Percentiles rank a stretch among this genome's conserved stretches.
Evolutionary conservation across 92 coral and sea anemone genomes (phyloP).

Genomic region (Palythoa caribaeorum): DNA sequence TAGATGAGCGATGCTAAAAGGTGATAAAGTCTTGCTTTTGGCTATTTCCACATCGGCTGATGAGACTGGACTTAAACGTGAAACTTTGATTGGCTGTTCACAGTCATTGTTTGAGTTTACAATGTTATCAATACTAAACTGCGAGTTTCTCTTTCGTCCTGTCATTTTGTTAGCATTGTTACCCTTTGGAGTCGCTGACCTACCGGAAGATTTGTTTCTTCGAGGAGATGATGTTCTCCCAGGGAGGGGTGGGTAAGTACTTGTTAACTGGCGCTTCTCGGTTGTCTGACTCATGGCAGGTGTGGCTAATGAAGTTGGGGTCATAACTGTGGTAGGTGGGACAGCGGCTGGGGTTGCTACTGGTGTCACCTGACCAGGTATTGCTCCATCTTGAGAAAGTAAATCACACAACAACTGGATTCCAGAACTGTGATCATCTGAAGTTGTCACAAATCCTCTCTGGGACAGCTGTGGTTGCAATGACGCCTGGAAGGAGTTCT

Average conservation of each 20-base stretch:
- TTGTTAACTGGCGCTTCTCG: conserved; percentile 44
- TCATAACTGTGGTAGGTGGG: conserved; percentile 41
- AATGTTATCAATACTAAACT: conserved; percentile 83
- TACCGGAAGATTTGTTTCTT: conserved; percentile 12
- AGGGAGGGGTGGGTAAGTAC: conserved; percentile 47
- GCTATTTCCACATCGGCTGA: neutral
- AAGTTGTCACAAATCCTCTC: conserved; percentile 23
- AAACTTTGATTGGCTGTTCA: conserved; percentile 18
- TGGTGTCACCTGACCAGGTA: conserved; percentile 63
- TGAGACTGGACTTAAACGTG: conserved; percentile 5
- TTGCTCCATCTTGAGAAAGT: conserved; percentile 75
- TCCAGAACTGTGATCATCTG: conserved; percentile 77
- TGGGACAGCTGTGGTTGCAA: conserved; percentile 4
- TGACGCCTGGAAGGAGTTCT: conserved; percentile 3
- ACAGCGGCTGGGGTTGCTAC: conserved; percentile 2
- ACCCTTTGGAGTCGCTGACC: conserved; percentile 28
- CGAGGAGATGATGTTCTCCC: conserved; percentile 43
- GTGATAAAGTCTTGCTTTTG: conserved; percentile 63
- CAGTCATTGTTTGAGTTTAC: conserved; percentile 67
- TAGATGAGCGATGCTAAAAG: conserved; percentile 95
- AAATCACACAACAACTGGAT: conserved; percentile 83
- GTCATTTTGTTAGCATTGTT: conserved; percentile 31
- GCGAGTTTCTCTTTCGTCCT: conserved; percentile 71
- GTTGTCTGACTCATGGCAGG: conserved; percentile 28
- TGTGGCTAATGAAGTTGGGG: conserved; percentile 43